Evolutionary conservation across 2,113 vertebrate species (phyloP).

Genomic region (Ammodytes dubius): DNA sequence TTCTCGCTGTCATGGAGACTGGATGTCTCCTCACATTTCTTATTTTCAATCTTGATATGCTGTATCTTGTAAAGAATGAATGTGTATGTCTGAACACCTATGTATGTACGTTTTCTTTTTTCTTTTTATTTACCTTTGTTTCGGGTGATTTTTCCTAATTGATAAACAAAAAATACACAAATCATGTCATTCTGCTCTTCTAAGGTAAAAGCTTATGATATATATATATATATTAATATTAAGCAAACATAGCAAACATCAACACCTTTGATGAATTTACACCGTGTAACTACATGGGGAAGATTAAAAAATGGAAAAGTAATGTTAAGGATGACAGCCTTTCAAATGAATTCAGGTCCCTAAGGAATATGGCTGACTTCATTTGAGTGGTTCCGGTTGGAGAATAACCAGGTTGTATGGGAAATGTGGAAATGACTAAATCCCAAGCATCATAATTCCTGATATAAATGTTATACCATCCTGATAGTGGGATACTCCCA

Average conservation of each 20-base stretch:
- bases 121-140: neutral
- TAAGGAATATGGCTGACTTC: neutral
- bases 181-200: neutral
- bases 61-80: conserved; percentile 35
- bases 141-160: neutral
- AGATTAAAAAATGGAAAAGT: neutral
- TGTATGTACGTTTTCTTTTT: no score
- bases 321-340: conserved; percentile 6
- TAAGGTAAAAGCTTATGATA: neutral
- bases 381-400: neutral
- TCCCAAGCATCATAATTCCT: neutral
- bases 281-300: neutral
- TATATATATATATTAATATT: neutral
- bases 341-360: neutral
- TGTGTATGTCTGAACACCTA: neutral
- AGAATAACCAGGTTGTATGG: neutral
- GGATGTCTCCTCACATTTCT: conserved; percentile 53
- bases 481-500: neutral
- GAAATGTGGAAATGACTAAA: neutral
- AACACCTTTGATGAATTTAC: neutral
- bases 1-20: conserved; percentile 72
- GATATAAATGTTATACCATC: neutral
- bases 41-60: conserved; percentile 24
- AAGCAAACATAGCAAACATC: neutral
- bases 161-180: neutral